Conservation (phyloP, 2,113 vertebrate species). For the Atherinomorus stipes region DNA sequence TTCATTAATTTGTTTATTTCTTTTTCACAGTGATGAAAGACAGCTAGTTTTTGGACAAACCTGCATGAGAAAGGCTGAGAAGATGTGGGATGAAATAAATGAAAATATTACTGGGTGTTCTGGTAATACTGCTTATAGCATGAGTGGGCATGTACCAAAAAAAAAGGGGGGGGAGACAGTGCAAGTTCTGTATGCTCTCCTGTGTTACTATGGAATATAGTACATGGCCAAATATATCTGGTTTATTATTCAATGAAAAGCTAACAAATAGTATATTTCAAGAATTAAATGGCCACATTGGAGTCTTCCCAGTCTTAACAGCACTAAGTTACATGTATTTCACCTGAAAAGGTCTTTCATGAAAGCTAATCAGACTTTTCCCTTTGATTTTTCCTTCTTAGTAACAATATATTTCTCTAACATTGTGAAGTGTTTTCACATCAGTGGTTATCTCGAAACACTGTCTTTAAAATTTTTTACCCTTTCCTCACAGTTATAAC, state of each 20-base stretch:
- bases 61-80: slow-evolving; percentile 15
- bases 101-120: slow-evolving; percentile 51
- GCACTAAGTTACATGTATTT: neutral
- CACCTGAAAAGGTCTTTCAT: neutral
- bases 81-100: slow-evolving; percentile 33
- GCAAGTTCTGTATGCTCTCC: slow-evolving; percentile 39
- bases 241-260: slow-evolving; percentile 49
- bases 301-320: neutral
- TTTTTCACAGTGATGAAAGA: slow-evolving; percentile 37
- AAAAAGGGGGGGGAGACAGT: slow-evolving; percentile 46
- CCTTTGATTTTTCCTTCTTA: neutral
- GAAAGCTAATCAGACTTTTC: too few species aligned
- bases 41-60: slow-evolving; percentile 22
- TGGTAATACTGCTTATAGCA: slow-evolving; percentile 38
- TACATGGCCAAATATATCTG: slow-evolving; percentile 27
- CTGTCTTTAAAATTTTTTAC: too few species aligned
- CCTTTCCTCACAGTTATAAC: too few species aligned
- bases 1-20: slow-evolving; percentile 53
- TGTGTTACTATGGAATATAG: slow-evolving; percentile 29
- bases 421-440: neutral
- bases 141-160: slow-evolving; percentile 29
- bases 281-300: slow-evolving; percentile 20
- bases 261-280: slow-evolving; percentile 35
- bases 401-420: neutral
- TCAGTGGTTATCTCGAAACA: too few species aligned